Percentiles rank a stretch among this genome's conserved stretches.
Evolutionary conservation across 37 sponge, comb jelly and placozoan species (phyloP).

Genomic region (Hormiphora californensis): DNA sequence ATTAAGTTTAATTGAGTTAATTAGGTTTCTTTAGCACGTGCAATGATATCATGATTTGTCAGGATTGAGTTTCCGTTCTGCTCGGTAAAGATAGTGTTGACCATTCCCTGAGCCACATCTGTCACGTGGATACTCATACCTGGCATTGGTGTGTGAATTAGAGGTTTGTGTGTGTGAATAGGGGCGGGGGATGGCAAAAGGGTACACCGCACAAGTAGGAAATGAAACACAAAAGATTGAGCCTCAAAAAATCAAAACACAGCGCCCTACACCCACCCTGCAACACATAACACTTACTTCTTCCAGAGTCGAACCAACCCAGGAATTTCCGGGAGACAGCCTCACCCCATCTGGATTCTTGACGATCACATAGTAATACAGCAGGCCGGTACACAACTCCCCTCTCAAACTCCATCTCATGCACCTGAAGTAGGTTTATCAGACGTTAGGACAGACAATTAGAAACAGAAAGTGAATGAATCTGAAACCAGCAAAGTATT

Average conservation of each 20-base stretch:
- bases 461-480: too few species aligned
- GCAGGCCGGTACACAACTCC: slow-evolving; percentile 1
- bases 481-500: too few species aligned
- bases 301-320: background rate
- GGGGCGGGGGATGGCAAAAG: too few species aligned
- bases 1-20: too few species aligned
- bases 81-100: background rate
- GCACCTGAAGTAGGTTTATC: too few species aligned
- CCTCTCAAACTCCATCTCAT: slow-evolving; percentile 20
- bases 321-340: background rate
- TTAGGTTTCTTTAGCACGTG: background rate
- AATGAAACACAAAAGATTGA: too few species aligned
- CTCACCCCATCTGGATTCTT: background rate
- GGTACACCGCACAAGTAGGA: too few species aligned
- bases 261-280: too few species aligned
- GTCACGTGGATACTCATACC: background rate
- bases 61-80: background rate
- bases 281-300: background rate
- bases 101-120: background rate
- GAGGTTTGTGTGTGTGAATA: too few species aligned
- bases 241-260: too few species aligned
- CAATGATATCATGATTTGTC: background rate
- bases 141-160: background rate
- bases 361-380: background rate
- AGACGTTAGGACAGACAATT: too few species aligned